Percentiles rank a stretch among this genome's conserved stretches.
phyloP scores from a whole-genome alignment of 2,888 invertebrate species.

The Ceriagrion tenellum region DNA sequence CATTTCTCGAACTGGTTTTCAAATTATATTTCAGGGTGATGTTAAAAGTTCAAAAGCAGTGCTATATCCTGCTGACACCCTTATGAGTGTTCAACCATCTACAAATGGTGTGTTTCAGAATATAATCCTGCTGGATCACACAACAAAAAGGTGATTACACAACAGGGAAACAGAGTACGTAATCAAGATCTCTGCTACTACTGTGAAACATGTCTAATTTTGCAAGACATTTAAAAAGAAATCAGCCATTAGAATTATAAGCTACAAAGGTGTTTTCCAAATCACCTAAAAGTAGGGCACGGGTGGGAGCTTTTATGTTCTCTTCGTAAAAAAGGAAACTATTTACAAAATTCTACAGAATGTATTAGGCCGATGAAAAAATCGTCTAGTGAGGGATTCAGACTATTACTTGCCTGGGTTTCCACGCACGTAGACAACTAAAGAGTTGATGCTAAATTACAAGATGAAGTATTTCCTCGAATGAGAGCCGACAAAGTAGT shows the following conservation, averaged over 20 bases:
- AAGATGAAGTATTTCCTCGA: too few species aligned
- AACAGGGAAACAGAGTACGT: not conserved
- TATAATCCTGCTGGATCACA: too few species aligned
- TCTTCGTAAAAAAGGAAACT: not conserved
- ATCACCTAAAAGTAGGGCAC: not conserved
- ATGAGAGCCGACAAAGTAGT: too few species aligned
- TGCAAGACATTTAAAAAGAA: not conserved
- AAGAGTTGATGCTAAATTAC: too few species aligned
- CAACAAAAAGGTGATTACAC: too few species aligned
- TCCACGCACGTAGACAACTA: not conserved
- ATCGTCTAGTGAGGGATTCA: not conserved
- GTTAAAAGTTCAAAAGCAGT: too few species aligned
- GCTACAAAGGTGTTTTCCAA: not conserved
- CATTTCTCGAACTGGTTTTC: too few species aligned
- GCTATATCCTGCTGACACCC: too few species aligned
- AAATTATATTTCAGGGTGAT: too few species aligned
- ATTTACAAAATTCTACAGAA: not conserved
- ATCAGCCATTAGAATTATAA: not conserved
- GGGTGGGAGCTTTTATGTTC: not conserved
- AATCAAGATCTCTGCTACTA: not conserved
- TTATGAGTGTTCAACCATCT: too few species aligned
- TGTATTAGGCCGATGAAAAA: not conserved
- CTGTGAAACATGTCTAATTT: not conserved
- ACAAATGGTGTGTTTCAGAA: too few species aligned
- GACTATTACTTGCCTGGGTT: not conserved